These are phyloP conservation scores for Phoxinus dragarum DNA, from an alignment of 2,797 vertebrate species.

Conservation along the genomic window DNA sequence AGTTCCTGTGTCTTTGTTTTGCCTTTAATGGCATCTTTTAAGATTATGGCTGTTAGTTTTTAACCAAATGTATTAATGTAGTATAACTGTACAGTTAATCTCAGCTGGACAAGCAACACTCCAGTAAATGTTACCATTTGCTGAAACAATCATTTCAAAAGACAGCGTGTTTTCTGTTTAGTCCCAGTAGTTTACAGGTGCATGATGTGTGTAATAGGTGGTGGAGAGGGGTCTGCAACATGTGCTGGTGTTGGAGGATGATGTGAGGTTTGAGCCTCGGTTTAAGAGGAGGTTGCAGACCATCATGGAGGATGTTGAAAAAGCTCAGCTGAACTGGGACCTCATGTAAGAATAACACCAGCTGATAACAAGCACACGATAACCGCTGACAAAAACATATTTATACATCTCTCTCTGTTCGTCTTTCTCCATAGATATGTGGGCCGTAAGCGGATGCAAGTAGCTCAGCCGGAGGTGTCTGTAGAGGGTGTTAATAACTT, in stretches of 20 bases:
- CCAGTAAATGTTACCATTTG: neutral
- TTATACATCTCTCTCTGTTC: neutral
- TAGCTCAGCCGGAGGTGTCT: slow-evolving; percentile 78
- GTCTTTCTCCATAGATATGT: slow-evolving; percentile 73
- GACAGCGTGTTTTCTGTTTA: neutral
- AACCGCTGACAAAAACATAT: neutral
- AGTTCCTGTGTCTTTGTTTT: neutral
- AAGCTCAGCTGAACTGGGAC: slow-evolving; percentile 90
- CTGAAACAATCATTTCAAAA: neutral
- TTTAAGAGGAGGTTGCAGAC: slow-evolving; percentile 88
- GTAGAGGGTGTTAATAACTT: slow-evolving; percentile 80
- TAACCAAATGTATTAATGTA: neutral
- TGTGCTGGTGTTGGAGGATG: slow-evolving; percentile 92
- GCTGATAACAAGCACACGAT: neutral
- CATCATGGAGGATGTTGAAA: slow-evolving; percentile 87
- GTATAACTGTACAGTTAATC: neutral
- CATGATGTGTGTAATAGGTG: slow-evolving; percentile 75
- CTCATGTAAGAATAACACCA: slow-evolving; percentile 85
- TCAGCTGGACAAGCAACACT: neutral
- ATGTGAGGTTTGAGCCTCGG: slow-evolving; percentile 92
- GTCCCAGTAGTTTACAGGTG: neutral
- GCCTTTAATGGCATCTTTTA: neutral
- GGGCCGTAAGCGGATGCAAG: slow-evolving; percentile 84
- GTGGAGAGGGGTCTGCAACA: slow-evolving; percentile 83
- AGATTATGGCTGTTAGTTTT: neutral